These are phyloP conservation scores for Pampus argenteus DNA, from an alignment of 2,797 vertebrate genomes.

Conservation along the genomic window DNA sequence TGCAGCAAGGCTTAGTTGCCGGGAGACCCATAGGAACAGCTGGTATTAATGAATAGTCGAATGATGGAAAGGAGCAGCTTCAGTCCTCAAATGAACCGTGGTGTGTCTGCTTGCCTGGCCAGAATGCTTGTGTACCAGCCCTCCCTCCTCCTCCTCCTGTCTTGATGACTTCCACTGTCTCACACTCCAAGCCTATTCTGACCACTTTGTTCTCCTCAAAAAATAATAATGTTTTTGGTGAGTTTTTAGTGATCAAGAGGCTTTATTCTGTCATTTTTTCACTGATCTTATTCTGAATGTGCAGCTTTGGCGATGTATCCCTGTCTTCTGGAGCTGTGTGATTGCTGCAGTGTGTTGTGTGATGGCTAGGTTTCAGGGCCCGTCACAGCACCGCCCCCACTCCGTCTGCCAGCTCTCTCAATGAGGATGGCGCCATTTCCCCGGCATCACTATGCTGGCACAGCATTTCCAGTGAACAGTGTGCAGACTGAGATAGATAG, in stretches of 20 bases:
- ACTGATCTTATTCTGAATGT: slow-evolving; percentile 55
- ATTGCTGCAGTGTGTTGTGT: slow-evolving; percentile 69
- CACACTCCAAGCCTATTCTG: slow-evolving; percentile 30
- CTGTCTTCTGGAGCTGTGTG: slow-evolving; percentile 48
- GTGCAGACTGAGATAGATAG: slow-evolving; percentile 71
- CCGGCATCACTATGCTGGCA: slow-evolving; percentile 72
- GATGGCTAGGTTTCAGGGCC: slow-evolving; percentile 72
- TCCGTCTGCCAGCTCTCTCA: slow-evolving; percentile 66
- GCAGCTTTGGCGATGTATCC: slow-evolving; percentile 55
- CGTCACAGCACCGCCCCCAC: slow-evolving; percentile 66
- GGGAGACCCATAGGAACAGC: slow-evolving; percentile 64
- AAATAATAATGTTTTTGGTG: slow-evolving; percentile 46
- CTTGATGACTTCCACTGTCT: slow-evolving; percentile 33
- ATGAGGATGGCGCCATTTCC: slow-evolving; percentile 72
- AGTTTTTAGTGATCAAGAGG: slow-evolving; percentile 42
- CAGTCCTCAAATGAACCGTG: slow-evolving; percentile 75
- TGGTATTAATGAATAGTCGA: slow-evolving; percentile 71
- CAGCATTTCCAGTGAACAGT: slow-evolving; percentile 73
- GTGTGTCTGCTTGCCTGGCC: slow-evolving; percentile 54
- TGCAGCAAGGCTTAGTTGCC: slow-evolving; percentile 51
- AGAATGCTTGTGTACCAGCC: slow-evolving; percentile 33
- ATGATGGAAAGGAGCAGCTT: slow-evolving; percentile 70
- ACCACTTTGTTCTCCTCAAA: slow-evolving; percentile 57
- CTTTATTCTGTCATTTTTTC: slow-evolving; percentile 46
- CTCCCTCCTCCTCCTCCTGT: slow-evolving; percentile 23